These are phyloP conservation scores for Oncorhynchus tshawytscha DNA, from an alignment of 2,113 vertebrate genomes.

Conservation along the genomic window DNA sequence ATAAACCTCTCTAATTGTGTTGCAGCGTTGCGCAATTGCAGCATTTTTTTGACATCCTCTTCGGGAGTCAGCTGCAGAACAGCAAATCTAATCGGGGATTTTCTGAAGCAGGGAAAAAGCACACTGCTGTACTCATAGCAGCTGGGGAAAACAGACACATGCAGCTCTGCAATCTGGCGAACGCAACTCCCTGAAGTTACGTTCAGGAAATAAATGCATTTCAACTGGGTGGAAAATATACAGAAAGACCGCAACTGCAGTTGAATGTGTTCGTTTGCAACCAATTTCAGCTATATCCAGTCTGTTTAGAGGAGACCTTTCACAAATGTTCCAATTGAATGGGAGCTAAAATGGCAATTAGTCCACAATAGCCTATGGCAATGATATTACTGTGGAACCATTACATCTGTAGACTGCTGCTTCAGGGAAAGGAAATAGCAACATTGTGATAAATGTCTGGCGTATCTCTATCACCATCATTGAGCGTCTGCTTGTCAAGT, in stretches of 20 bases:
- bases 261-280: neutral
- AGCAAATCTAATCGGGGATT: slow-evolving; percentile 25
- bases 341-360: neutral
- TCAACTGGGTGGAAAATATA: slow-evolving; percentile 4
- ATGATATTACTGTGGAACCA: neutral
- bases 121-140: slow-evolving; percentile 21
- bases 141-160: slow-evolving; percentile 25
- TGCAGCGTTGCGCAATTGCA: neutral
- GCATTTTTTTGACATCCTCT: neutral
- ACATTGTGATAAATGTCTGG: neutral
- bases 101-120: slow-evolving; percentile 22
- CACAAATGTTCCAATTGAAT: neutral
- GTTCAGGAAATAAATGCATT: slow-evolving; percentile 7
- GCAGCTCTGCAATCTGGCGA: slow-evolving; percentile 27
- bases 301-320: neutral
- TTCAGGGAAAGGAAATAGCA: neutral
- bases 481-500: neutral
- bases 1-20: slow-evolving; percentile 14
- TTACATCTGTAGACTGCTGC: neutral
- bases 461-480: neutral
- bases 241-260: neutral
- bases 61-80: slow-evolving; percentile 11
- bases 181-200: slow-evolving; percentile 11
- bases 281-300: neutral
- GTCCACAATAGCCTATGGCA: neutral